Conservation (phyloP, 2,113 vertebrate genomes). For the Oxyruncus cristatus region DNA sequence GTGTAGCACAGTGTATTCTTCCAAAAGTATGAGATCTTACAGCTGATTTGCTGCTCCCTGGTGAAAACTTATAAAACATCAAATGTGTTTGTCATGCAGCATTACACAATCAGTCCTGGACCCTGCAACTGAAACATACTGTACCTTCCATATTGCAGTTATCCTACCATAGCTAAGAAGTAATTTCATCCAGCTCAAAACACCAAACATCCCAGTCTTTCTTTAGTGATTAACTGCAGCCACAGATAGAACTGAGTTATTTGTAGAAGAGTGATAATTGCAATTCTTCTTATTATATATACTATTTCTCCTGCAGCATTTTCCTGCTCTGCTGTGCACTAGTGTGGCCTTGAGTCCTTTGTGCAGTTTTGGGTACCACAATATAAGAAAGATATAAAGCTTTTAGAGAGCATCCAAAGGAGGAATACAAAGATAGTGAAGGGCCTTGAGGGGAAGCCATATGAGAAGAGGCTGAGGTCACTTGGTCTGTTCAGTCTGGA, state of each 20-base stretch:
- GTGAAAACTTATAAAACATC: not conserved
- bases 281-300: not conserved
- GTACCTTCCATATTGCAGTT: not conserved
- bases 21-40: not conserved
- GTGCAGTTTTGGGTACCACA: not conserved
- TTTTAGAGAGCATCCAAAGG: not conserved
- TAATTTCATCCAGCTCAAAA: not conserved
- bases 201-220: not conserved
- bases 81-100: not conserved
- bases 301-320: not conserved
- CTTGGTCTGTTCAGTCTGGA: not conserved
- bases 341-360: accelerated
- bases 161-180: not conserved
- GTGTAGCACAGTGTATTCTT: not conserved
- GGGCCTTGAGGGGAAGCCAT: accelerated
- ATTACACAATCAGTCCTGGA: not conserved
- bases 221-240: not conserved
- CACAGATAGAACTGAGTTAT: not conserved
- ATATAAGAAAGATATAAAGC: not conserved
- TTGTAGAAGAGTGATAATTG: not conserved
- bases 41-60: conserved; percentile 18
- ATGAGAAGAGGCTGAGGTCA: accelerated
- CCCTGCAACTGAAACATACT: not conserved
- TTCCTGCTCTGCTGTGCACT: not conserved
- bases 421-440: not conserved